Percentiles rank a stretch among this genome's conserved stretches.
phyloP scores from a whole-genome alignment of 2,888 invertebrate species.

The Syritta pipiens region DNA sequence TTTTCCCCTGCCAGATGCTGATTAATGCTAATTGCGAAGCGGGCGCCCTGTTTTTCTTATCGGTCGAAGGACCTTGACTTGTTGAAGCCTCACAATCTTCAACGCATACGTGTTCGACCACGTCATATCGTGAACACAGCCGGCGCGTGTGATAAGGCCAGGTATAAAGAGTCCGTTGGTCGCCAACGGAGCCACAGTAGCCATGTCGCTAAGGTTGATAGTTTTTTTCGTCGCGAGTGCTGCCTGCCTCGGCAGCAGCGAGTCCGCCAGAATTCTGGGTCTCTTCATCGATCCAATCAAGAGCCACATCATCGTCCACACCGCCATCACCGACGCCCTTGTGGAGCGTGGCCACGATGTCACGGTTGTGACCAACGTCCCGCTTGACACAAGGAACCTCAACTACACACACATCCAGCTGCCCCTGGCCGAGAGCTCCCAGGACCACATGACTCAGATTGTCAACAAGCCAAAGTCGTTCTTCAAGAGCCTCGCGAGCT shows the following conservation, averaged over 20 bases:
- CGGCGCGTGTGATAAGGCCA: no score
- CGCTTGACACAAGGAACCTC: conserved; percentile 42
- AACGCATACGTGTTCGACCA: no score
- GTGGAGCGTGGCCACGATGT: conserved; percentile 75
- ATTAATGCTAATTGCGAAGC: no score
- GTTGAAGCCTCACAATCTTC: no score
- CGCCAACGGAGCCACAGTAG: no score
- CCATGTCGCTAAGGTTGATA: background rate
- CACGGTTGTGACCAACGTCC: conserved; percentile 72
- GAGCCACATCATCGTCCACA: conserved; percentile 75
- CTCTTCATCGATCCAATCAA: conserved; percentile 74
- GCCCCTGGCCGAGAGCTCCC: background rate
- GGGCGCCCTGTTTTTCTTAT: no score
- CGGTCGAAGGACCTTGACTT: no score
- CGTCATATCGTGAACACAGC: no score
- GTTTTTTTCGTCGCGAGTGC: background rate
- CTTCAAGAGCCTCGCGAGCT: background rate
- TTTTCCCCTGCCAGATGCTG: no score
- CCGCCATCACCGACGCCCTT: conserved; percentile 72
- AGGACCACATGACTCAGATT: background rate
- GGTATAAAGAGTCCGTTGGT: no score
- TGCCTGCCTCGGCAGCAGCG: background rate
- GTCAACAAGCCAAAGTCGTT: conserved; percentile 15
- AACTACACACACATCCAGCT: conserved; percentile 52
- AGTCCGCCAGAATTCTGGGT: conserved; percentile 71